A percentile compares a stretch with the other conserved stretches of the same genome.
These are phyloP conservation scores for Zaprionus davidi DNA, from an alignment of 1,140 invertebrate species.

Conservation along the genomic window DNA sequence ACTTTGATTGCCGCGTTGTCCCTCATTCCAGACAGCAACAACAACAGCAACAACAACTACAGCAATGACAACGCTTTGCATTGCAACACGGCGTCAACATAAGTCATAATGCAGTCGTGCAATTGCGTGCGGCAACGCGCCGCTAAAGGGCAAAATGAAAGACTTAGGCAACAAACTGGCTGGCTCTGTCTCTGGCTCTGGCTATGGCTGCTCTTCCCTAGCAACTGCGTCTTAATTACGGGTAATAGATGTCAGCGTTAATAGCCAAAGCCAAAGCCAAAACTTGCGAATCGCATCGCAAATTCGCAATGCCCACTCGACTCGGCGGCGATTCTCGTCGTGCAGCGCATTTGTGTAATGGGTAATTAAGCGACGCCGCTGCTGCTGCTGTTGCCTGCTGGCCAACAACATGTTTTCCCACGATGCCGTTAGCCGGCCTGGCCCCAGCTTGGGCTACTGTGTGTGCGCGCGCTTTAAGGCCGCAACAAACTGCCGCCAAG, in stretches of 20 bases:
- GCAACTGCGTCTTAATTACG: constrained; percentile 73
- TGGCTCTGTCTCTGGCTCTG: not conserved
- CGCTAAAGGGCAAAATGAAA: constrained; percentile 69
- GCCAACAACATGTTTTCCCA: constrained; percentile 71
- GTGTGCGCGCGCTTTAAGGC: constrained; percentile 46
- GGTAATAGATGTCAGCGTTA: constrained; percentile 54
- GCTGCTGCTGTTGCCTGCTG: not conserved
- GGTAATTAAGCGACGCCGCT: constrained; percentile 75
- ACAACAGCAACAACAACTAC: constrained; percentile 10
- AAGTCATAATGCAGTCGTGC: constrained; percentile 75
- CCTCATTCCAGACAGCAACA: constrained; percentile 39
- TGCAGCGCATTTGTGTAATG: constrained; percentile 73
- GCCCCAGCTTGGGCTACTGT: constrained; percentile 63
- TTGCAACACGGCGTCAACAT: constrained; percentile 56
- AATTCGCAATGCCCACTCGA: constrained; percentile 41
- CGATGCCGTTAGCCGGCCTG: constrained; percentile 56
- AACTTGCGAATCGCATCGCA: constrained; percentile 43
- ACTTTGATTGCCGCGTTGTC: constrained; percentile 59
- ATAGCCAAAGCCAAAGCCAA: constrained; percentile 49
- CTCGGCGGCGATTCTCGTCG: constrained; percentile 60
- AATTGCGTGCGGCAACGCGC: constrained; percentile 47
- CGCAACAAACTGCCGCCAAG: constrained; percentile 75
- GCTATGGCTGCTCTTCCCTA: constrained; percentile 7
- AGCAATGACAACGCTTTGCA: constrained; percentile 65
- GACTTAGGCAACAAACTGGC: constrained; percentile 62